phyloP scores from a whole-genome alignment of 2,888 invertebrate species.

The Matsumyia berberina region DNA sequence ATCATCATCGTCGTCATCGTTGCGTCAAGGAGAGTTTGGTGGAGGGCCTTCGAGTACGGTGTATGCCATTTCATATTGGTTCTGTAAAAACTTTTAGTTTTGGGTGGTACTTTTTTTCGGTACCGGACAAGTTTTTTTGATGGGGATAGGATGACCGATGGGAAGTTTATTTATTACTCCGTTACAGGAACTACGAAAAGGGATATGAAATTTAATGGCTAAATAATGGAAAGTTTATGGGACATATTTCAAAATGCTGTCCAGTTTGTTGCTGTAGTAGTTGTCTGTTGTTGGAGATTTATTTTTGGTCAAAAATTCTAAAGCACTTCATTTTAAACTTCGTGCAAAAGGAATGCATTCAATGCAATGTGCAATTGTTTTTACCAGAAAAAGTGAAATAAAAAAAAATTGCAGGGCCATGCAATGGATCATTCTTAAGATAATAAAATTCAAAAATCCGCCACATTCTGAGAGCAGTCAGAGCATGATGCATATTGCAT shows the following conservation, averaged over 20 bases:
- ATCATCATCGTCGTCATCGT: constrained; percentile 1
- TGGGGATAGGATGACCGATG: constrained; percentile 60
- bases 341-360: too few relatives aligned
- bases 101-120: constrained; percentile 9
- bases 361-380: too few relatives aligned
- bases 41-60: constrained; percentile 2
- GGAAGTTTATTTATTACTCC: constrained; percentile 57
- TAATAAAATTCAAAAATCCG: too few relatives aligned
- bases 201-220: constrained; percentile 63
- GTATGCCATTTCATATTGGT: constrained; percentile 23
- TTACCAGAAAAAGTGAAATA: too few relatives aligned
- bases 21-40: background rate
- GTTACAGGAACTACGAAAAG: background rate
- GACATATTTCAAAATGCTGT: constrained; percentile 44
- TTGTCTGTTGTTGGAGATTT: too few relatives aligned
- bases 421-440: too few relatives aligned
- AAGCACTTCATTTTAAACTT: too few relatives aligned
- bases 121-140: constrained; percentile 53
- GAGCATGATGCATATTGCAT: too few relatives aligned
- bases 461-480: too few relatives aligned
- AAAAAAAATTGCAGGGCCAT: too few relatives aligned
- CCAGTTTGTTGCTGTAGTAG: constrained; percentile 20
- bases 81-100: constrained; percentile 42
- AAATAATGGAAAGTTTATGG: constrained; percentile 70
- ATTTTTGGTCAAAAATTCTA: too few relatives aligned